These are phyloP conservation scores for Pseudomugil gertrudae DNA, from an alignment of 2,797 vertebrate species.

Conservation along the genomic window DNA sequence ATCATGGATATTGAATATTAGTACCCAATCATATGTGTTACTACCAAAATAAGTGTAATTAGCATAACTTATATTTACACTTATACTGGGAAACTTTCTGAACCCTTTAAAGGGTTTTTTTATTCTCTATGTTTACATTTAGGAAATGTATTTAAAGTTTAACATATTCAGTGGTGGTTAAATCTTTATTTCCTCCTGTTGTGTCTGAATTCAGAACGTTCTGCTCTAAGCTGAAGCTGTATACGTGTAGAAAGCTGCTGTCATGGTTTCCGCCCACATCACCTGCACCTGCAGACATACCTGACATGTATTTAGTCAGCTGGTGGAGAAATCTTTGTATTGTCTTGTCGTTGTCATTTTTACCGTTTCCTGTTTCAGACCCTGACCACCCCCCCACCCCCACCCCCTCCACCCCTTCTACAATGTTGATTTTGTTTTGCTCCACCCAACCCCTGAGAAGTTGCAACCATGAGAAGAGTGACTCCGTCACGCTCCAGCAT, in stretches of 20 bases:
- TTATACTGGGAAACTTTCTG: too few species aligned
- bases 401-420: neutral
- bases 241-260: neutral
- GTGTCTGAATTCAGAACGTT: neutral
- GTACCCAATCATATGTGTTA: too few species aligned
- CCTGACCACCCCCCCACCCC: slow-evolving; percentile 34
- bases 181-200: neutral
- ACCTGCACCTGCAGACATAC: slow-evolving; percentile 23
- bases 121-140: neutral
- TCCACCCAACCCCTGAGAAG: slow-evolving; percentile 79
- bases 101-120: neutral
- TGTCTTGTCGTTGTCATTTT: slow-evolving; percentile 76
- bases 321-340: slow-evolving; percentile 61
- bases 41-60: too few species aligned
- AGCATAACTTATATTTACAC: too few species aligned
- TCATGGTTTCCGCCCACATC: neutral
- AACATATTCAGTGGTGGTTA: neutral
- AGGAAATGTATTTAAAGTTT: neutral
- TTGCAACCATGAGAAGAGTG: slow-evolving; percentile 74
- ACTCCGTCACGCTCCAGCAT: slow-evolving; percentile 71
- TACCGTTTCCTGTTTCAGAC: slow-evolving; percentile 75
- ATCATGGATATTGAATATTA: too few species aligned
- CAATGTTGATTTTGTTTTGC: slow-evolving; percentile 51
- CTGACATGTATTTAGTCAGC: slow-evolving; percentile 36
- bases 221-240: too few species aligned